Percentiles rank a stretch among this genome's conserved stretches.
Conservation (phyloP, 23 tunicate genomes). For the Ciona savignyi region DNA sequence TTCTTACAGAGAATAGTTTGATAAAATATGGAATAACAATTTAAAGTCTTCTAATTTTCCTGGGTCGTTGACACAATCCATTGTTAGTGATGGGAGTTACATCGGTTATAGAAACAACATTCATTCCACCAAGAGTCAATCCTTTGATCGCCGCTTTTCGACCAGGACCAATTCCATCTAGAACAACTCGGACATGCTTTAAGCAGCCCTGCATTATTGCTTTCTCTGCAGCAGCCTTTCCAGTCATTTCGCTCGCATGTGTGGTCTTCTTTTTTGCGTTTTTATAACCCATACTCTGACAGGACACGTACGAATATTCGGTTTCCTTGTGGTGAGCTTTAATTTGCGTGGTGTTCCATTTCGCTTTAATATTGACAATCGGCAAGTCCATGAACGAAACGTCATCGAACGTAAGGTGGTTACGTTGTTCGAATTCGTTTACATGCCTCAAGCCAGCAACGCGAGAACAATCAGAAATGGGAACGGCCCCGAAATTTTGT, state of each 20-base stretch:
- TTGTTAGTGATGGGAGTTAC: slow-evolving; percentile 44
- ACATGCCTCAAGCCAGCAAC: background rate
- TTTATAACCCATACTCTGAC: slow-evolving; percentile 42
- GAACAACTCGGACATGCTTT: slow-evolving; percentile 44
- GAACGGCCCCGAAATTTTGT: slow-evolving; percentile 72
- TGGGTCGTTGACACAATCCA: slow-evolving; percentile 64
- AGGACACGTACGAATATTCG: slow-evolving; percentile 5
- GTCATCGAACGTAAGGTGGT: slow-evolving; percentile 24
- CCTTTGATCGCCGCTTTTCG: slow-evolving; percentile 66
- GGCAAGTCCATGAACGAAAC: slow-evolving; percentile 24
- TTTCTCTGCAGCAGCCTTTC: slow-evolving; percentile 42
- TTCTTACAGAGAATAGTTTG: too few species aligned
- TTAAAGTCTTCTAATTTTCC: slow-evolving; percentile 69
- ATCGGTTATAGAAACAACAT: slow-evolving; percentile 65
- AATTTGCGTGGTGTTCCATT: slow-evolving; percentile 51
- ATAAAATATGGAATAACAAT: too few species aligned
- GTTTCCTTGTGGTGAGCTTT: background rate
- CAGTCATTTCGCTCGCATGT: slow-evolving; percentile 71
- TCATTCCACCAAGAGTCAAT: slow-evolving; percentile 51
- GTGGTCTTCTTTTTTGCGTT: slow-evolving; percentile 69
- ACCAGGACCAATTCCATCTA: slow-evolving; percentile 84
- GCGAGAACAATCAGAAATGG: slow-evolving; percentile 11
- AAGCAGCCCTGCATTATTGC: slow-evolving; percentile 38
- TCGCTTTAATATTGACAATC: slow-evolving; percentile 19
- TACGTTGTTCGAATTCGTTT: slow-evolving; percentile 16